Evolutionary conservation across 2,113 vertebrate species (phyloP).

Genomic region (Festucalex cinctus): DNA sequence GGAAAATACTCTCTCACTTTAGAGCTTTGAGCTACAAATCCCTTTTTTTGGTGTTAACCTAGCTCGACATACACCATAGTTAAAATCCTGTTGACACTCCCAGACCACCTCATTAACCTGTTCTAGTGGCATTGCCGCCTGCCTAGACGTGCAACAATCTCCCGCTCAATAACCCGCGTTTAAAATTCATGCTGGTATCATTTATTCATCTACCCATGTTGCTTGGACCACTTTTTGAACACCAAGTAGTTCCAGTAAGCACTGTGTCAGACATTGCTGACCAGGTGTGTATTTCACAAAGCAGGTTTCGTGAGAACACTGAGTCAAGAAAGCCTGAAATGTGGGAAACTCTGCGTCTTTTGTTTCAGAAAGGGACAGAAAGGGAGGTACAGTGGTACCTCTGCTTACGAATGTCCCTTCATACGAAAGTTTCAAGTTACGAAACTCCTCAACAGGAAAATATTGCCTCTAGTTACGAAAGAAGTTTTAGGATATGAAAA

Average conservation of each 20-base stretch:
- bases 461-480: too few relatives aligned
- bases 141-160: constrained; percentile 12
- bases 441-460: too few relatives aligned
- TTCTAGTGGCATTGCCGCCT: constrained; percentile 32
- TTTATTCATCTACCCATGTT: constrained; percentile 62
- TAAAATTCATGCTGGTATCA: constrained; percentile 53
- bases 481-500: too few relatives aligned
- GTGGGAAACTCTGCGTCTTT: too few relatives aligned
- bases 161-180: constrained; percentile 30
- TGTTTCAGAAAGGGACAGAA: too few relatives aligned
- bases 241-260: constrained; percentile 21
- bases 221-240: constrained; percentile 41
- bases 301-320: too few relatives aligned
- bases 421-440: too few relatives aligned
- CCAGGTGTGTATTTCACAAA: too few relatives aligned
- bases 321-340: too few relatives aligned
- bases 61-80: constrained; percentile 41
- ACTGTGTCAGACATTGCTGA: neutral
- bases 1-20: constrained; percentile 54
- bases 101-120: constrained; percentile 72
- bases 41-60: constrained; percentile 41
- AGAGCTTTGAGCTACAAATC: constrained; percentile 54
- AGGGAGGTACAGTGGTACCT: too few relatives aligned
- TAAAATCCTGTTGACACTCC: constrained; percentile 54
- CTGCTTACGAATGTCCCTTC: too few relatives aligned